Base-by-base conservation (phyloP, 2,797 vertebrate species). In the Premnoplex brunnescens region DNA sequence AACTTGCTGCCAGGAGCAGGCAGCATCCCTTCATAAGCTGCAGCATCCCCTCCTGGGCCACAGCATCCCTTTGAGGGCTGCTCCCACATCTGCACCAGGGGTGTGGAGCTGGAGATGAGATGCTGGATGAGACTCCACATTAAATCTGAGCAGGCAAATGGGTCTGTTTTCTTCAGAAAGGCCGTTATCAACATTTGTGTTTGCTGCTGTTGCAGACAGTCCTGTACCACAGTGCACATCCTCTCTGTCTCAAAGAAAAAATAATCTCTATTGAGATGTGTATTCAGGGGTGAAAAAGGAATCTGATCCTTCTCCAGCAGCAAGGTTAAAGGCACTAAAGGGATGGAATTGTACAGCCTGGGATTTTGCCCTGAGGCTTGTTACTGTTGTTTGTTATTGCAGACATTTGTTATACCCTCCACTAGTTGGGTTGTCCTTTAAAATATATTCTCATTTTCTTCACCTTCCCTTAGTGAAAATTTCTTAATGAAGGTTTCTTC, bases 1-100 rank as follows among this genome's bases (percentile, higher is more conserved):
- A 98, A 98, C 97, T 75, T 32, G 26, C 93, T 95, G 95, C 87
- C 91, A 87, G 94, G 48, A 75, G 19, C 94, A 95, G 83, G 19
- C 46, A 90, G 52, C 37, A 52, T 71, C 36, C 27, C 56, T 49
- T 82, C 30, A 6, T 26, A 28, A 10, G 30, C 64, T 0, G 1
- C 56, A 86, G 30, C 55, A 68, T 67, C 23, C 28, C 48, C 44
- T 36, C 3, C 0, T 30, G 32, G 7, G 1, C 2, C 4, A 4
- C 43, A 67, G 11, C 36, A 48, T 28, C 34, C 12, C 28, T 12
- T 69, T 56, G 12, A 3, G 28, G 62, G 58, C 13, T 82, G 44
- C 12, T 81, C 36, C n/a, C 43, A 34, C 10, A 21, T 24, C 22
- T 2, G 0, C 5, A 9, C 32, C 32, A 26, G 22, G 11, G 30